Conservation (phyloP, 2,888 invertebrate genomes). For the Rotaria sp. region DNA sequence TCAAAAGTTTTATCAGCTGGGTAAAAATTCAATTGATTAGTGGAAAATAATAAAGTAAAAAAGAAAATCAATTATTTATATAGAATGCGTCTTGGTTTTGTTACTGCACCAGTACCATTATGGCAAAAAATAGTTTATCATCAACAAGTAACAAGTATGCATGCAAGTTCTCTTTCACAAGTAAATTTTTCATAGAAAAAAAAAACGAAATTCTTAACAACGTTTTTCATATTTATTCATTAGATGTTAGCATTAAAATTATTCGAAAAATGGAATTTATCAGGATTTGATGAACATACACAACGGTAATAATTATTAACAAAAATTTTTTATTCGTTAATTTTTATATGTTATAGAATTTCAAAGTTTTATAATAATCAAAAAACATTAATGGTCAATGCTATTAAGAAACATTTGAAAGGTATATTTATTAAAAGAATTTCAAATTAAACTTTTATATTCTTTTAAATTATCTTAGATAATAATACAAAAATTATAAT, state of each 20-base stretch:
- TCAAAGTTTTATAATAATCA: slow-evolving; percentile 63
- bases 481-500: too few relatives aligned
- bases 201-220: slow-evolving; percentile 41
- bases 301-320: slow-evolving; percentile 37
- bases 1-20: slow-evolving; percentile 61
- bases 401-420: slow-evolving; percentile 62
- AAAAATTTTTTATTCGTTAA: background rate
- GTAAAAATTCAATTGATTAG: slow-evolving; percentile 43
- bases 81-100: slow-evolving; percentile 67
- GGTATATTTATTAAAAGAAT: slow-evolving; percentile 50
- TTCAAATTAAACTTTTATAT: too few relatives aligned
- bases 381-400: slow-evolving; percentile 62
- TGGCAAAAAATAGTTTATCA: slow-evolving; percentile 65
- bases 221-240: background rate
- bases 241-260: slow-evolving; percentile 62
- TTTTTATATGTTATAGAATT: slow-evolving; percentile 50
- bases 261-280: slow-evolving; percentile 61
- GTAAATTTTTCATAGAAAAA: slow-evolving; percentile 52
- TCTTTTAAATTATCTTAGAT: too few relatives aligned
- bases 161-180: slow-evolving; percentile 64
- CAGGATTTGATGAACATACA: slow-evolving; percentile 63
- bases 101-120: slow-evolving; percentile 66
- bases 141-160: slow-evolving; percentile 65
- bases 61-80: background rate
- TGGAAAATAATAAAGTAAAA: background rate